phyloP scores from a whole-genome alignment of 2,888 invertebrate species.

The Trileptium ribeirensis region DNA sequence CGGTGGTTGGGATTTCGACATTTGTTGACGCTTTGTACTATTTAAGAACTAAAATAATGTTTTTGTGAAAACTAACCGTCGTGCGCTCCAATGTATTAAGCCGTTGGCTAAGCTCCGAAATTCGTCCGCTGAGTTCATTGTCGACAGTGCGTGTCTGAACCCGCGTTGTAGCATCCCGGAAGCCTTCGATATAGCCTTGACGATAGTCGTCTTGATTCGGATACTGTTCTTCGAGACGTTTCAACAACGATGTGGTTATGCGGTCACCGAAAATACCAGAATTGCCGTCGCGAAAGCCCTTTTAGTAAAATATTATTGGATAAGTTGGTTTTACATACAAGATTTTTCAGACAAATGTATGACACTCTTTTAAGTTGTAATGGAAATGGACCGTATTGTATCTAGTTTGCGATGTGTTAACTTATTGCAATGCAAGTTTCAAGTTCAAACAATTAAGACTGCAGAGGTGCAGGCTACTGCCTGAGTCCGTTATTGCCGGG shows the following conservation, averaged over 20 bases:
- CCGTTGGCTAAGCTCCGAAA: constrained; percentile 45
- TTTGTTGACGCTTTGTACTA: too few species aligned
- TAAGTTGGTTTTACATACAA: too few species aligned
- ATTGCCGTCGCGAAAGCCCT: constrained; percentile 46
- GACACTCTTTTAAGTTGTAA: not conserved
- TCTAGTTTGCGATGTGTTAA: too few species aligned
- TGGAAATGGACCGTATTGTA: not conserved
- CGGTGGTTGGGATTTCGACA: too few species aligned
- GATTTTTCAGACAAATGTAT: too few species aligned
- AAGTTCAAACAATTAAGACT: too few species aligned
- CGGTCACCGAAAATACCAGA: constrained; percentile 49
- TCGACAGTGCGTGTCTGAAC: not conserved
- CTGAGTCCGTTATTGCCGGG: too few species aligned
- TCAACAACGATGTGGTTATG: constrained; percentile 46
- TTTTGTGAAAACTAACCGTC: constrained; percentile 27
- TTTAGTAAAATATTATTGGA: too few species aligned
- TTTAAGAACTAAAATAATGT: too few species aligned
- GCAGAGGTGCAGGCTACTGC: too few species aligned
- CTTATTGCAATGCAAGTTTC: too few species aligned
- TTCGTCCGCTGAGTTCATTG: not conserved
- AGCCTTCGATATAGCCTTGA: constrained; percentile 50
- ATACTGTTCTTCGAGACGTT: constrained; percentile 49
- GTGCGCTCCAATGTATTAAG: constrained; percentile 45
- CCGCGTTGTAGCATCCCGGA: constrained; percentile 45
- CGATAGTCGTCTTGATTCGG: constrained; percentile 50